phyloP scores from a whole-genome alignment of 2,888 invertebrate species.

The Agrochola macilenta region DNA sequence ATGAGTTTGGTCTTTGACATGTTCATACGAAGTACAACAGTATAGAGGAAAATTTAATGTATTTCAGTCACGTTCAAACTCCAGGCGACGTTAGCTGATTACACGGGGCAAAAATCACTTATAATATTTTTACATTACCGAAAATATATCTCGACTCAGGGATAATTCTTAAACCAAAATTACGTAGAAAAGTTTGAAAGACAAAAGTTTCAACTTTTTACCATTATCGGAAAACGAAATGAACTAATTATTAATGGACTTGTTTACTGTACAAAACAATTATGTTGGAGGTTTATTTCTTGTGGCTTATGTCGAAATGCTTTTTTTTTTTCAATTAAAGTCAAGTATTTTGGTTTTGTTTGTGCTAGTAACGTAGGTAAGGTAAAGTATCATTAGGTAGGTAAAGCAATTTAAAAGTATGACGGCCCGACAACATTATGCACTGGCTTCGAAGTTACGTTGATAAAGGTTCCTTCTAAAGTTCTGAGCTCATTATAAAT shows the following conservation, averaged over 20 bases:
- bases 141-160: slow-evolving; percentile 5
- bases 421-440: neutral
- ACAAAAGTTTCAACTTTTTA: slow-evolving; percentile 30
- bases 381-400: neutral
- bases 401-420: neutral
- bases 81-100: slow-evolving; percentile 51
- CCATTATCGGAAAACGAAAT: slow-evolving; percentile 27
- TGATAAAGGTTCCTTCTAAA: slow-evolving; percentile 41
- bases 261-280: slow-evolving; percentile 12
- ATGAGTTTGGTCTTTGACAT: too few species aligned
- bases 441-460: slow-evolving; percentile 11
- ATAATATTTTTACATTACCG: slow-evolving; percentile 35
- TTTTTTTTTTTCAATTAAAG: neutral
- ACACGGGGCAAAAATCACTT: slow-evolving; percentile 41
- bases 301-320: neutral
- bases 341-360: neutral
- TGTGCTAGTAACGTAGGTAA: neutral
- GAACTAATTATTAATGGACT: slow-evolving; percentile 22
- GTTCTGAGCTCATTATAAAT: slow-evolving; percentile 54
- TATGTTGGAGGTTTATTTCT: slow-evolving; percentile 1
- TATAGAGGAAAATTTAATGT: slow-evolving; percentile 67
- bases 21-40: too few species aligned
- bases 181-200: slow-evolving; percentile 24
- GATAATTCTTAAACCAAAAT: slow-evolving; percentile 12
- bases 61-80: slow-evolving; percentile 76